Evolutionary conservation across 2,113 vertebrate genomes (phyloP).

Genomic region (Hippocampus comes): DNA sequence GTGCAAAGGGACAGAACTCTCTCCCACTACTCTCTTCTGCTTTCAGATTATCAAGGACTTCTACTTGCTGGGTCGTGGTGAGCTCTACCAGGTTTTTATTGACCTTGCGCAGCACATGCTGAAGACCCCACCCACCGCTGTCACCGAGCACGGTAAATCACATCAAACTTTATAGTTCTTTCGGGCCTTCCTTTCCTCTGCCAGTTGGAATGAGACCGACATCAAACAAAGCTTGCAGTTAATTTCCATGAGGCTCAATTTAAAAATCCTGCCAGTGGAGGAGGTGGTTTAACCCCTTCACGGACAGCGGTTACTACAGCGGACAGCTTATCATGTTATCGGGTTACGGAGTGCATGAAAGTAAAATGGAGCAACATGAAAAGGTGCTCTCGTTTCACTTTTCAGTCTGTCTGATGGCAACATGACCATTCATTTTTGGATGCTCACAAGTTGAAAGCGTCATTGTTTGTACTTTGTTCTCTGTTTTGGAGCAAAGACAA

Average conservation of each 20-base stretch:
- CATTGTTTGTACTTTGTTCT: no score
- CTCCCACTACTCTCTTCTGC: background rate
- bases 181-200: background rate
- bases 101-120: constrained; percentile 96
- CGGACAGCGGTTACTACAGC: no score
- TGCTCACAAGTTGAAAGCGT: no score
- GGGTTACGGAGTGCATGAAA: no score
- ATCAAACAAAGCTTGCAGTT: background rate
- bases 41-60: constrained; percentile 96
- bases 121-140: constrained; percentile 90
- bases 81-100: constrained; percentile 96
- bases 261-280: background rate
- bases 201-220: background rate
- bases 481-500: no score
- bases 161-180: background rate
- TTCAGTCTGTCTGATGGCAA: background rate
- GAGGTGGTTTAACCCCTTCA: no score
- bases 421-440: background rate
- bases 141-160: constrained; percentile 89
- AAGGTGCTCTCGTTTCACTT: background rate
- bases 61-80: constrained; percentile 92
- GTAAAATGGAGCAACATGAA: background rate
- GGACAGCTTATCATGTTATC: no score
- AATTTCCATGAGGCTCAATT: background rate
- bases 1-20: background rate